These are phyloP conservation scores for Echiichthys vipera DNA, from an alignment of 2,797 vertebrate species.

Conservation along the genomic window DNA sequence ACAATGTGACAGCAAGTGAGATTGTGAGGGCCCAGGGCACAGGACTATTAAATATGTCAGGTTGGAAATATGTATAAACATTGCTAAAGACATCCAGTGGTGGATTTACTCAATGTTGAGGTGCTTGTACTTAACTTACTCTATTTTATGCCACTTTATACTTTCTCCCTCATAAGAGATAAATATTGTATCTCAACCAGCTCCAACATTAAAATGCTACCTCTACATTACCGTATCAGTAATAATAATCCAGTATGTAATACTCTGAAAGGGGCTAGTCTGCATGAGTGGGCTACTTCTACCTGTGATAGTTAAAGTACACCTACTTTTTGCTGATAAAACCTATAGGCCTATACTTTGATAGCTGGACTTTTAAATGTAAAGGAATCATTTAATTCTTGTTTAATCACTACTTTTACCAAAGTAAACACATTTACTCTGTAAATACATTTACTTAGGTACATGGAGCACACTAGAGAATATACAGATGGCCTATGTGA, in stretches of 20 bases:
- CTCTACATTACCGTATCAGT: not conserved
- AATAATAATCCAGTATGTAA: not conserved
- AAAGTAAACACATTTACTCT: too few relatives aligned
- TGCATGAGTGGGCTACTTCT: not conserved
- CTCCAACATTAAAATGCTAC: not conserved
- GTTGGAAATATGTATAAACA: not conserved
- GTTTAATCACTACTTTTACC: too few relatives aligned
- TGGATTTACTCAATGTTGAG: not conserved
- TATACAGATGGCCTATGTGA: not conserved
- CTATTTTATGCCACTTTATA: not conserved
- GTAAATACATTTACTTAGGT: too few relatives aligned
- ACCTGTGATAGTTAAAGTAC: too few relatives aligned
- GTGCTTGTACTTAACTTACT: not conserved
- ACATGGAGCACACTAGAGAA: not conserved
- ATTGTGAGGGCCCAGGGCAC: not conserved
- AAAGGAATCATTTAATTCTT: not conserved
- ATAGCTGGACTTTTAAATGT: not conserved
- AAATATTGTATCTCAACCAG: not conserved
- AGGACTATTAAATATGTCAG: not conserved
- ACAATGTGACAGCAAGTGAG: not conserved
- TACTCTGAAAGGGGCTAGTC: too few relatives aligned
- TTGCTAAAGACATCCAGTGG: not conserved
- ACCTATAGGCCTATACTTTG: too few relatives aligned
- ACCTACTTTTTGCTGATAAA: too few relatives aligned
- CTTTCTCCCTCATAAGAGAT: not conserved